These are phyloP conservation scores for Mastigias papua DNA, from an alignment of 30 jellyfish, hydroid and myxozoan genomes.

Conservation along the genomic window DNA sequence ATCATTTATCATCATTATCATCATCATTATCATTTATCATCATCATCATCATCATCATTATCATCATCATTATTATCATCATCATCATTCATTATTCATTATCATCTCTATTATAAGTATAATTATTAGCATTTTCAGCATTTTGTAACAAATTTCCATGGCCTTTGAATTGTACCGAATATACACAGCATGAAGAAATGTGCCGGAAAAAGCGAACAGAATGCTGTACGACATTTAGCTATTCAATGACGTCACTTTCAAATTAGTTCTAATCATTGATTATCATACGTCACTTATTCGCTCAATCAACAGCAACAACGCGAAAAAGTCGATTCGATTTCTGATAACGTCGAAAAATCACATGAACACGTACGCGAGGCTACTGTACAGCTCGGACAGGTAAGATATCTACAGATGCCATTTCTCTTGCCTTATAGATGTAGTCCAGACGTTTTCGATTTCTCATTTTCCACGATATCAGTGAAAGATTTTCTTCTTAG, in stretches of 20 bases:
- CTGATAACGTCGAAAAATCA: slow-evolving; percentile 88
- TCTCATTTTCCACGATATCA: neutral
- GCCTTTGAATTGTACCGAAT: no score
- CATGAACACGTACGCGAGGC: slow-evolving; percentile 81
- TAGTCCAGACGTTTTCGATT: no score
- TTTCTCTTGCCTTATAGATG: neutral
- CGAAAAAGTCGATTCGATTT: slow-evolving; percentile 88
- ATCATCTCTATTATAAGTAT: no score
- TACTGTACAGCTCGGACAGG: slow-evolving; percentile 89
- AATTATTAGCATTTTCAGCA: no score
- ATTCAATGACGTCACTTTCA: neutral
- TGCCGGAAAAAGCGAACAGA: no score
- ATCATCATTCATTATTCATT: neutral
- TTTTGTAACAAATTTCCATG: no score
- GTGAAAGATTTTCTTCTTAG: neutral
- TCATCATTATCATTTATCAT: neutral
- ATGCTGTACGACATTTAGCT: no score
- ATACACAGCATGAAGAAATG: no score
- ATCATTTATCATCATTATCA: neutral
- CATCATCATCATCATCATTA: slow-evolving; percentile 8
- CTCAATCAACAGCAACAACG: slow-evolving; percentile 81
- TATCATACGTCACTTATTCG: neutral
- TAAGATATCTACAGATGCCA: slow-evolving; percentile 2
- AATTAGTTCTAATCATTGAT: no score
- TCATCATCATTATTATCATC: neutral